Evolutionary conservation across 2,888 invertebrate genomes (phyloP), one percentile per base, ranked within the genome.

Genomic region (Deilephila porcellus): DNA sequence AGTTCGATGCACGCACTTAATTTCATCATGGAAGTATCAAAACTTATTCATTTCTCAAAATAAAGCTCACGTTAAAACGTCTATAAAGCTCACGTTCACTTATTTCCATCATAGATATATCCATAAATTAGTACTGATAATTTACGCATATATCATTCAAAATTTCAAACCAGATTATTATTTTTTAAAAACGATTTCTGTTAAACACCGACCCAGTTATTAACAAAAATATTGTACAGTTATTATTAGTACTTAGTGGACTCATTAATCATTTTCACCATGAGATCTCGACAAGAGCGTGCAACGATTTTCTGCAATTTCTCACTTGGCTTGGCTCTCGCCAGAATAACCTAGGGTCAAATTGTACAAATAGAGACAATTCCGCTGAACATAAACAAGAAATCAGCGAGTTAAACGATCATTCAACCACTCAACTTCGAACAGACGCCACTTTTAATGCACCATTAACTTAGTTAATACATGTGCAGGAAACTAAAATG

Each of bases 241-340:
- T 45, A 52, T 52, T 67, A 52, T 25, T 45, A 17, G 45, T 67
- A 67, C 45, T 52, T 67, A 67, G 52, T 67, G 52, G 14, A 25
- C 67, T 25, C 67, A 67, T 67, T 67, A 52, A 67, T 67, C 67
- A 67, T 67, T 67, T 67, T 67, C 67, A 67, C 67, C 25, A 25
- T 52, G 52, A 45, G 67, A 67, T 67, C 67, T 67, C 45, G 67
- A 52, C 67, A 67, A 67, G 67, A 67, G 45, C 67, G 45, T 67
- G 67, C 67, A 67, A 25, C 59, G 64, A 64, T 59, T 82, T 85
- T 78, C 79, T 81, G 77, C 78, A 77, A 72, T 73, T 74, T 71
- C 72, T 72, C 74, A 76, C 79, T 76, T 73, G 70, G 29, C 45
- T 25, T 60, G 45, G 29, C 74, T 74, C 71, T 74, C 74, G 71